A percentile compares a stretch with the other conserved stretches of the same genome.
Conservation (phyloP, 2,797 vertebrate genomes). For the Neoniphon sammara region DNA sequence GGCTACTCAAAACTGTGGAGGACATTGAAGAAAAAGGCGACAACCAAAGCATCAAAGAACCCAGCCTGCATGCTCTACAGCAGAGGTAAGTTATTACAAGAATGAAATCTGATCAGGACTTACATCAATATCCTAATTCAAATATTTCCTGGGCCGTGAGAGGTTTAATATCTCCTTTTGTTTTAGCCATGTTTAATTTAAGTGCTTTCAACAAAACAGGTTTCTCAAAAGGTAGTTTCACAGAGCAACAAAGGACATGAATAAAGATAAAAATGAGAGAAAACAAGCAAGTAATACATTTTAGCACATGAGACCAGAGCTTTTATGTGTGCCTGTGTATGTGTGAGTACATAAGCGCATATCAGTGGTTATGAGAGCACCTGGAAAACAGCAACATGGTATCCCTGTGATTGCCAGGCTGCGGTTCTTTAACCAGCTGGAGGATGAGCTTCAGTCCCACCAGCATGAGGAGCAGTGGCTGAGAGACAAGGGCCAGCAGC, state of each 20-base stretch:
- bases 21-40: constrained; percentile 94
- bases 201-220: not conserved
- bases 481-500: constrained; percentile 92
- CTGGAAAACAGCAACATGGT: not conserved
- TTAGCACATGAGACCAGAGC: too few relatives aligned
- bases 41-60: constrained; percentile 87
- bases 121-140: not conserved
- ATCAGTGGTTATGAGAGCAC: too few relatives aligned
- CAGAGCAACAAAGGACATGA: too few relatives aligned
- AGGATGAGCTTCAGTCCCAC: constrained; percentile 93
- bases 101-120: not conserved
- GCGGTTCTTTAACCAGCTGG: constrained; percentile 93
- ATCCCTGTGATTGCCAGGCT: constrained; percentile 78
- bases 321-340: too few relatives aligned
- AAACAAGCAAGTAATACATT: too few relatives aligned
- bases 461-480: constrained; percentile 96
- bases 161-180: not conserved
- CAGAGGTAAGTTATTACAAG: constrained; percentile 84
- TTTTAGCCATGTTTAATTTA: not conserved
- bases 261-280: too few relatives aligned
- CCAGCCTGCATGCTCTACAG: constrained; percentile 88
- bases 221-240: not conserved
- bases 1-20: constrained; percentile 90
- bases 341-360: too few relatives aligned
- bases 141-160: not conserved